Evolutionary conservation across 2,888 invertebrate species (phyloP).

Genomic region (Stictocephala bisonia): DNA sequence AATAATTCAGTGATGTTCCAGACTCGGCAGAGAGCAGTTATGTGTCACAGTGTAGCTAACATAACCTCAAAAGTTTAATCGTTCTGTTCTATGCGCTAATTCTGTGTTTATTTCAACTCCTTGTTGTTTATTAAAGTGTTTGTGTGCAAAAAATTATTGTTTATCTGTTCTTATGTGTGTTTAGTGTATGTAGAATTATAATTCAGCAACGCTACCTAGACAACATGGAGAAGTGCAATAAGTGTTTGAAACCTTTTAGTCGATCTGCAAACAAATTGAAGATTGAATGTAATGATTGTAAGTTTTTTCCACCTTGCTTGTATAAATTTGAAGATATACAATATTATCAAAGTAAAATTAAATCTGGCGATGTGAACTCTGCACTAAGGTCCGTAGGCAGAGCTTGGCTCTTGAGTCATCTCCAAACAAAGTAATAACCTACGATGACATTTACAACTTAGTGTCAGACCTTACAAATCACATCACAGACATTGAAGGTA

Average conservation of each 20-base stretch:
- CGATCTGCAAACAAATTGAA: neutral
- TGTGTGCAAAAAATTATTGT: neutral
- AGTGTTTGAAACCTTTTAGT: neutral
- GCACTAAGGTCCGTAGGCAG: neutral
- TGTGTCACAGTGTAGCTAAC: neutral
- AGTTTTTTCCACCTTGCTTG: neutral
- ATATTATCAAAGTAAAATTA: neutral
- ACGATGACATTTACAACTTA: neutral
- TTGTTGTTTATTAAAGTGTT: neutral
- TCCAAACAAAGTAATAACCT: neutral
- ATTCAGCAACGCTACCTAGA: too few relatives aligned
- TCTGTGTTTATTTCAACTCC: neutral
- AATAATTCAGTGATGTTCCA: too few relatives aligned
- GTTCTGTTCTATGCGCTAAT: neutral
- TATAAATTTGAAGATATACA: neutral
- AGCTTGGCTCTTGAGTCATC: neutral
- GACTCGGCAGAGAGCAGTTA: neutral
- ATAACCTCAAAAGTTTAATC: constrained; percentile 4
- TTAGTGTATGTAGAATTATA: neutral
- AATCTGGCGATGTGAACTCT: neutral
- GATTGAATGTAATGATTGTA: neutral
- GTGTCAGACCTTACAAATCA: neutral
- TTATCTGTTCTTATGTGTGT: neutral
- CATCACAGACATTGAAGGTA: neutral
- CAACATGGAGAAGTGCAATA: neutral